Conservation (phyloP, 2,888 invertebrate species). For the Steinernema hermaphroditum region DNA sequence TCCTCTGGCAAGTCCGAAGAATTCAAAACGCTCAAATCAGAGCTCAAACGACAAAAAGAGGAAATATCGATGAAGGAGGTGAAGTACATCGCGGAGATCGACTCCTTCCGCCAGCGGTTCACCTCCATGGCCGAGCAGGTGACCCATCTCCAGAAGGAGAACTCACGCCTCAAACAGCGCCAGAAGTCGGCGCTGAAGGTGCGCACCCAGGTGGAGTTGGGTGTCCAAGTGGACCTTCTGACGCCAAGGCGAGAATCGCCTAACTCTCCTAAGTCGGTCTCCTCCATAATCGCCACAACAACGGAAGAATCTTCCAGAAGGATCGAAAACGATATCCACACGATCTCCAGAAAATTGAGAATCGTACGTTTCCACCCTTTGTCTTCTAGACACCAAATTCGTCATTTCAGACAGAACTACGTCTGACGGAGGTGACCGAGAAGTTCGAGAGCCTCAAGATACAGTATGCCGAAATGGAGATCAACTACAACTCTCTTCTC, state of each 20-base stretch:
- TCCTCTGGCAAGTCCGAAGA: conserved; percentile 37
- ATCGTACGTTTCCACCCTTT: neutral
- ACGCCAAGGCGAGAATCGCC: neutral
- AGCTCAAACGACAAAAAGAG: conserved; percentile 38
- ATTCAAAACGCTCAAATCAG: conserved; percentile 31
- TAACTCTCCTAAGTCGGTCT: neutral
- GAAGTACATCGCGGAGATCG: neutral
- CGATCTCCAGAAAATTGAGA: conserved; percentile 1
- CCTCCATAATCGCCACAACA: neutral
- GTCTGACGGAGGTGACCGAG: conserved; percentile 33
- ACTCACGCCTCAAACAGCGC: neutral
- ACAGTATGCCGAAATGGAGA: conserved; percentile 35
- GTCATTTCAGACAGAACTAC: conserved; percentile 16
- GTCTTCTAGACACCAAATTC: neutral
- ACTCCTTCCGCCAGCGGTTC: conserved; percentile 6
- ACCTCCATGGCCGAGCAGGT: neutral
- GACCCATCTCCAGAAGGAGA: neutral
- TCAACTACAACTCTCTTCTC: conserved; percentile 36
- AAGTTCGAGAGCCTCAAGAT: conserved; percentile 35
- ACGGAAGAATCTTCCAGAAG: neutral
- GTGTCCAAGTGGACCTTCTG: neutral
- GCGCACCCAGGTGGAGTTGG: neutral
- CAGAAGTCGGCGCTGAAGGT: neutral
- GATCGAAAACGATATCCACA: neutral
- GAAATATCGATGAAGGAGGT: conserved; percentile 30